Evolutionary conservation across 2,113 vertebrate genomes (phyloP).

Genomic region (Pseudolaguvia tuberculata): DNA sequence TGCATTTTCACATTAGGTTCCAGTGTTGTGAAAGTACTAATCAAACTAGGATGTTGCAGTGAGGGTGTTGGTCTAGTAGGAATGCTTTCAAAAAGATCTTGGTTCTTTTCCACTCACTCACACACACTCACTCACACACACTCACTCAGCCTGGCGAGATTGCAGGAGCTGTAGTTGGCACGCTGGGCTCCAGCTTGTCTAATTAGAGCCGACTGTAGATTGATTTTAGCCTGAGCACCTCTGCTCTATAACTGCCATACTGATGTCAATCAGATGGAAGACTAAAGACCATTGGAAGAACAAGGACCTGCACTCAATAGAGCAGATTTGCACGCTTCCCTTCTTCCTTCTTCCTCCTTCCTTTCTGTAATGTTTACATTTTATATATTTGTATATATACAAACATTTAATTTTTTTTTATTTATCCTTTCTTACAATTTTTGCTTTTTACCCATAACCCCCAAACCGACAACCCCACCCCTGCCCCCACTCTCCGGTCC

Average conservation of each 20-base stretch:
- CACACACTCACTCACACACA: slow-evolving; percentile 2
- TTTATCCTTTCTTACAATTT: neutral
- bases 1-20: neutral
- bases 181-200: slow-evolving; percentile 24
- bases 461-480: no score
- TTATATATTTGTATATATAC: neutral
- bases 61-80: neutral
- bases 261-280: slow-evolving; percentile 46
- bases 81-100: slow-evolving; percentile 7
- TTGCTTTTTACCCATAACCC: no score
- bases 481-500: slow-evolving; percentile 1
- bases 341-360: neutral
- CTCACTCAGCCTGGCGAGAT: neutral
- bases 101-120: slow-evolving; percentile 21
- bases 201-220: slow-evolving; percentile 39
- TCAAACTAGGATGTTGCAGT: neutral
- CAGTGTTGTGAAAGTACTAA: neutral
- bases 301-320: slow-evolving; percentile 19
- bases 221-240: slow-evolving; percentile 46
- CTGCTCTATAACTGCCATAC: slow-evolving; percentile 39
- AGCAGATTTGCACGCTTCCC: neutral
- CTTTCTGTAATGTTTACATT: slow-evolving; percentile 3
- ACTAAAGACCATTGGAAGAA: slow-evolving; percentile 39
- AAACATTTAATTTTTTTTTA: neutral
- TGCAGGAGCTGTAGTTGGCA: slow-evolving; percentile 15